Evolutionary conservation across 2,888 invertebrate genomes (phyloP).

Genomic region (Mesopsocus fuscifrons): DNA sequence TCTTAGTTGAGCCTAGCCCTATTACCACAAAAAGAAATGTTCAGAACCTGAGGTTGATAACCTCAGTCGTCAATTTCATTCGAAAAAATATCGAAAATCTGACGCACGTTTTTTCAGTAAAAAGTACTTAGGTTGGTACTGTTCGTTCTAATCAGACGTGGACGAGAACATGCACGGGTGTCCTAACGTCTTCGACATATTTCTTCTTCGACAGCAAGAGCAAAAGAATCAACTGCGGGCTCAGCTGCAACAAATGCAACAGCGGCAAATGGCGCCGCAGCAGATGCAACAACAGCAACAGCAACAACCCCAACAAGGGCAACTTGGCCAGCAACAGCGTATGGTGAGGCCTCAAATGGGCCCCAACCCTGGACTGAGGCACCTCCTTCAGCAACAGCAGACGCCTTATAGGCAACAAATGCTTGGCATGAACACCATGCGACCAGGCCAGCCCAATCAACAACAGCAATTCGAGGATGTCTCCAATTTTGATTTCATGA

Average conservation of each 20-base stretch:
- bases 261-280: slow-evolving; percentile 16
- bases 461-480: slow-evolving; percentile 33
- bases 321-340: slow-evolving; percentile 32
- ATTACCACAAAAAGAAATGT: no score
- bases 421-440: slow-evolving; percentile 29
- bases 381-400: slow-evolving; percentile 55
- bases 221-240: slow-evolving; percentile 27
- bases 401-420: slow-evolving; percentile 48
- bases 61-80: no score
- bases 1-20: no score
- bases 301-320: slow-evolving; percentile 23
- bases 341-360: slow-evolving; percentile 55
- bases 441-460: slow-evolving; percentile 15
- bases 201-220: slow-evolving; percentile 31
- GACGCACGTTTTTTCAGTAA: no score
- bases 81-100: no score
- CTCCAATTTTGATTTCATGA: slow-evolving; percentile 28
- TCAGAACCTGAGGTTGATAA: no score
- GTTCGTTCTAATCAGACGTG: no score
- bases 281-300: slow-evolving; percentile 18
- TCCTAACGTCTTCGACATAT: no score
- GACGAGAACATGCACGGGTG: no score
- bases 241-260: slow-evolving; percentile 28
- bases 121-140: no score
- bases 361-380: slow-evolving; percentile 60